Base-by-base conservation (phyloP, 2,113 vertebrate genomes). In the Promerops cafer region DNA sequence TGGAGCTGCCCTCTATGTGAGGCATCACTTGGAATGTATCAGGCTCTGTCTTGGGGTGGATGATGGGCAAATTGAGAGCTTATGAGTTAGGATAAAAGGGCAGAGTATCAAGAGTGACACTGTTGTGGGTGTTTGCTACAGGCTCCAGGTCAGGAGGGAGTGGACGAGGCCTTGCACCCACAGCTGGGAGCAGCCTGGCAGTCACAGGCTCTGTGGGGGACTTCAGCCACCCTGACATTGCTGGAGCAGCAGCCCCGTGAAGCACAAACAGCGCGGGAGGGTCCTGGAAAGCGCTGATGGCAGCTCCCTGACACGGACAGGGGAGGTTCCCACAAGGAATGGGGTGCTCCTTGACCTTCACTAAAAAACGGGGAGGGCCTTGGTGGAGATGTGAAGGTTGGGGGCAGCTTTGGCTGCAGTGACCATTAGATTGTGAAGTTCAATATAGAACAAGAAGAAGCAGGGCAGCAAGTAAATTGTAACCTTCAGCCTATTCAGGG, bases 301-400 rank as follows among this genome's bases (percentile, higher is more conserved):
- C 27, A 31, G 0, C 10, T 19, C 8, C 10, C 50, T 65, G 59
- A 8, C 33, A 39, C 0, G 0, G 44, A 13, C 0, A 21, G 21
- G 6, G 12, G 50, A 42, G 37, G 37, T 16, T 49, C 35, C 16
- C 57, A 39, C 10, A 39, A 50, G 26, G 74, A 61, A 50, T 37
- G 33, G 19, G 37, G 33, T 18, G 19, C 24, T 50, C 27, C 21
- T 61, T 0, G 1, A 22, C 28, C 28, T 37, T 10, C 22, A 31
- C 10, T 45, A 24, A 56, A 35, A 31, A 3, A 45, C 33, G 20
- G 20, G 10, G 27, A 80, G 9, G 4, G 77, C 4, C 16, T 47
- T 33, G 30, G 22, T 59, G 64, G 44, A 61, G 10, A 2, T 53
- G 22, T 31, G 68, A 53, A 27, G 15, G 16, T 1, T 57, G 42